Percentiles rank a stretch among this genome's conserved stretches.
Conservation (phyloP, 2,888 invertebrate species). For the Lasioglossum malachurum region DNA sequence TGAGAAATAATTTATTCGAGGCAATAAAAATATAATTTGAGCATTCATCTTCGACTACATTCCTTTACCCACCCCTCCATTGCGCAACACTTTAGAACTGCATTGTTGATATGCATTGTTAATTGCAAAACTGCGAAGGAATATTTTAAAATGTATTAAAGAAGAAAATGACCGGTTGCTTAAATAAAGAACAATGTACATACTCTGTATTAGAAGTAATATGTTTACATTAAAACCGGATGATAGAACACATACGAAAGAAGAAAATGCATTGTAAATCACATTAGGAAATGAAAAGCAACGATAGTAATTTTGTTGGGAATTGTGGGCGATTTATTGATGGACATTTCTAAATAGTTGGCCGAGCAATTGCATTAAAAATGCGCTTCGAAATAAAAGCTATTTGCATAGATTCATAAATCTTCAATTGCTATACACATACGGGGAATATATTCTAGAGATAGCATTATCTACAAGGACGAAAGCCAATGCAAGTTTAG, state of each 20-base stretch:
- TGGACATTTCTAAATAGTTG: too few species aligned
- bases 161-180: neutral
- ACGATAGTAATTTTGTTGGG: too few species aligned
- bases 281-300: too few species aligned
- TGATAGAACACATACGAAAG: too few species aligned
- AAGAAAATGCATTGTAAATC: too few species aligned
- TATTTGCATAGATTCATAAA: neutral
- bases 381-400: too few species aligned
- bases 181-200: neutral
- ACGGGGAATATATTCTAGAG: neutral
- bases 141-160: neutral
- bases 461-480: neutral
- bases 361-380: too few species aligned
- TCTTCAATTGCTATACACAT: too few species aligned
- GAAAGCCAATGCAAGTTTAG: neutral
- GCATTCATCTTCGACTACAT: neutral
- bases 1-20: neutral
- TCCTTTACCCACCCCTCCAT: neutral
- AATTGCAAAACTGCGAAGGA: neutral
- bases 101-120: neutral
- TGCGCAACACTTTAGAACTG: neutral
- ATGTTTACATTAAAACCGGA: too few species aligned
- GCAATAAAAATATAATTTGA: neutral
- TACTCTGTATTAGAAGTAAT: neutral
- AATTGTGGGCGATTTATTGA: too few species aligned